phyloP scores from a whole-genome alignment of 1,140 invertebrate species.

The Pseudomyrmex pallidus region DNA sequence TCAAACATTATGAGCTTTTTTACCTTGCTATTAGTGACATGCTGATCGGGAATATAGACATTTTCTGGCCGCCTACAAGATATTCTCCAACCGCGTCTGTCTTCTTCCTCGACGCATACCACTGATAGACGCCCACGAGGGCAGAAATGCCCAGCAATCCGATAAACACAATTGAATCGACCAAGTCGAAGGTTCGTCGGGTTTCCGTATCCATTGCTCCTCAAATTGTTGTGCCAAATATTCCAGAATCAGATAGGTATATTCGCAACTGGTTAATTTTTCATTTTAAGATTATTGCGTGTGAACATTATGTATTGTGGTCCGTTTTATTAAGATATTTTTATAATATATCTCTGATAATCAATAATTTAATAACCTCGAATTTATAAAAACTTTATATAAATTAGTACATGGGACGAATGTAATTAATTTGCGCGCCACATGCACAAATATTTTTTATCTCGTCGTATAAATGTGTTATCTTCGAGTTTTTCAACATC shows the following conservation, averaged over 20 bases:
- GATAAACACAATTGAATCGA: slow-evolving; percentile 87
- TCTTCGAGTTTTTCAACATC: background rate
- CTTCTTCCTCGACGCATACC: slow-evolving; percentile 85
- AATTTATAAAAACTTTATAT: background rate
- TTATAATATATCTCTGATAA: background rate
- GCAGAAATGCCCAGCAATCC: slow-evolving; percentile 88
- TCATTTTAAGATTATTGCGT: background rate
- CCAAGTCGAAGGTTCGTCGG: slow-evolving; percentile 80
- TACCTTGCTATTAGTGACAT: slow-evolving; percentile 89
- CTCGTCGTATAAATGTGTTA: background rate
- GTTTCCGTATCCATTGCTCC: slow-evolving; percentile 4
- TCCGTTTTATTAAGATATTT: too few relatives aligned
- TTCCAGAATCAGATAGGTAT: background rate
- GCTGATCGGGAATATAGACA: slow-evolving; percentile 88
- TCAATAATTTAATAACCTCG: background rate
- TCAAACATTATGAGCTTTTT: slow-evolving; percentile 7
- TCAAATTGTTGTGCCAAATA: background rate
- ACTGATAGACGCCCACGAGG: slow-evolving; percentile 89
- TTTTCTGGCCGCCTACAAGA: slow-evolving; percentile 87
- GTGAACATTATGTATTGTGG: background rate
- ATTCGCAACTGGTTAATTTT: slow-evolving; percentile 21
- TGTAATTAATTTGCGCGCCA: background rate
- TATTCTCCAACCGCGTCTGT: slow-evolving; percentile 88
- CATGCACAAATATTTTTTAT: background rate
- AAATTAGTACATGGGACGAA: too few relatives aligned